Percentiles rank a stretch among this genome's conserved stretches.
Evolutionary conservation across 1,140 invertebrate species (phyloP).

Genomic region (Drosophila kikkawai): DNA sequence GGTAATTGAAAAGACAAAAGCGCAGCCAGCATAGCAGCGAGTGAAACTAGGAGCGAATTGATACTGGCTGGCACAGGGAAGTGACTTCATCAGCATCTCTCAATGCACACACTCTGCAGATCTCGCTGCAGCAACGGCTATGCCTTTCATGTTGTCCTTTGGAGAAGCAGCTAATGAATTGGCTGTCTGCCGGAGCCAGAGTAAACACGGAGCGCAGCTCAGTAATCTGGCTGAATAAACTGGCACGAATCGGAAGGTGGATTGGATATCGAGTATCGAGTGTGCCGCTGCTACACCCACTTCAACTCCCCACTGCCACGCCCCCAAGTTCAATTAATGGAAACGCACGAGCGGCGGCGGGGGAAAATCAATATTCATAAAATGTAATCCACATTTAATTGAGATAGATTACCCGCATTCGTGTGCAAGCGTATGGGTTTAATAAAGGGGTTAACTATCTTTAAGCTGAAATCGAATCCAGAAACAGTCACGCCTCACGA

Average conservation of each 20-base stretch:
- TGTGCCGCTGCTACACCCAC: not conserved
- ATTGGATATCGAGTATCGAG: conserved; percentile 29
- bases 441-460: conserved; percentile 16
- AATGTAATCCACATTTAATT: conserved; percentile 69
- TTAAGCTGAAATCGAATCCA: not conserved
- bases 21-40: conserved; percentile 22
- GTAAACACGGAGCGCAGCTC: conserved; percentile 22
- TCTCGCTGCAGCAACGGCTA: conserved; percentile 4
- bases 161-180: conserved; percentile 32
- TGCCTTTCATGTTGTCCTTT: conserved; percentile 30
- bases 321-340: conserved; percentile 34
- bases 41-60: not conserved
- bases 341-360: conserved; percentile 13
- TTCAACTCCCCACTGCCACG: not conserved
- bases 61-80: not conserved
- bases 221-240: conserved; percentile 39
- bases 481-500: not conserved
- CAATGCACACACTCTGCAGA: conserved; percentile 18
- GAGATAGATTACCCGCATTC: conserved; percentile 58
- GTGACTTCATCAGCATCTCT: conserved; percentile 34
- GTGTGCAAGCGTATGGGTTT: conserved; percentile 7
- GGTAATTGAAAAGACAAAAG: conserved; percentile 67
- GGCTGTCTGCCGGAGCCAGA: conserved; percentile 47
- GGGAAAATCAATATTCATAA: conserved; percentile 73
- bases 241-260: conserved; percentile 36